Conservation (phyloP, 2,888 invertebrate genomes). For the Andrena chrysosceles region DNA sequence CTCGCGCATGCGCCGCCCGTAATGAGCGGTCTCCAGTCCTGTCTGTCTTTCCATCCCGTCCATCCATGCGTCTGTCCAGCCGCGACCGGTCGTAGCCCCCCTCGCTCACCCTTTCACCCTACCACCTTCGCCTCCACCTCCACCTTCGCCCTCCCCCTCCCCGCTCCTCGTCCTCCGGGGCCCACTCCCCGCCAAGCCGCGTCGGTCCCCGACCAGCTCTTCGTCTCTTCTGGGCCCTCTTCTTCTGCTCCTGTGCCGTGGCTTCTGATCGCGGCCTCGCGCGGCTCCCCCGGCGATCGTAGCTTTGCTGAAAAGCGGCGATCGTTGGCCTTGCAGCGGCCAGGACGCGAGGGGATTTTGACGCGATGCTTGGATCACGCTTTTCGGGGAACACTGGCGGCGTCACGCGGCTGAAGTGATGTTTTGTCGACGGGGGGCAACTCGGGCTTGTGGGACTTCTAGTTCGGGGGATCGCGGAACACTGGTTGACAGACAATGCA, state of each 20-base stretch:
- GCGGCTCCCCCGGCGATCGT: slow-evolving; percentile 6
- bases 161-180: not conserved
- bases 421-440: not conserved
- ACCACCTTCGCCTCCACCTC: slow-evolving; percentile 34
- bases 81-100: slow-evolving; percentile 66
- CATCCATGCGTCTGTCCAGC: slow-evolving; percentile 73
- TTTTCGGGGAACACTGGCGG: no score
- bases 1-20: slow-evolving; percentile 82
- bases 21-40: slow-evolving; percentile 83
- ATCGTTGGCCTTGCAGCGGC: slow-evolving; percentile 8
- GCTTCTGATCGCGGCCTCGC: slow-evolving; percentile 34
- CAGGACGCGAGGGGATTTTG: not conserved
- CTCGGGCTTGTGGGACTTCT: no score
- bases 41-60: slow-evolving; percentile 81
- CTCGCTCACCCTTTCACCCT: slow-evolving; percentile 56
- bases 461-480: no score
- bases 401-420: not conserved
- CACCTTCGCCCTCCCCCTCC: slow-evolving; percentile 39
- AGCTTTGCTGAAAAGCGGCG: slow-evolving; percentile 21
- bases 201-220: not conserved
- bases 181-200: slow-evolving; percentile 21
- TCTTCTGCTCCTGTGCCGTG: slow-evolving; percentile 3
- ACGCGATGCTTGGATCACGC: not conserved
- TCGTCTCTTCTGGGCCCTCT: not conserved
- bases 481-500: no score